A percentile compares a stretch with the other conserved stretches of the same genome.
These are phyloP conservation scores for Sebastes hubbsi DNA, from an alignment of 2,797 vertebrate species.

Conservation along the genomic window DNA sequence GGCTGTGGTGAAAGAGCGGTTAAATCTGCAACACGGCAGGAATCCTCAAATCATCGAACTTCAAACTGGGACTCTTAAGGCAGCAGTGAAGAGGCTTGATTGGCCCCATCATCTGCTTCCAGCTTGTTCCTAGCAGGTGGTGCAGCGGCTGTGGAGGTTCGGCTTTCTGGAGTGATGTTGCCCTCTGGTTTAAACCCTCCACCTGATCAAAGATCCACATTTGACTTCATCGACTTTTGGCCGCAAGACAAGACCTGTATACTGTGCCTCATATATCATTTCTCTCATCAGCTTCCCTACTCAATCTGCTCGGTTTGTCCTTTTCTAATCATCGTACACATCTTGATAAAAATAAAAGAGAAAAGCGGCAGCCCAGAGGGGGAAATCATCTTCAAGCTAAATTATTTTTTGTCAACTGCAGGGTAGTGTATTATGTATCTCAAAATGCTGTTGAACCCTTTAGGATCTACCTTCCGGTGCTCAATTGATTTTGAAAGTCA, in stretches of 20 bases:
- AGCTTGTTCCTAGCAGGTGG: slow-evolving; percentile 25
- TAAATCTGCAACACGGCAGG: slow-evolving; percentile 1
- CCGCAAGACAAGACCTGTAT: not conserved
- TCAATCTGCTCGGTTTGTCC: not conserved
- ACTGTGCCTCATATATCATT: not conserved
- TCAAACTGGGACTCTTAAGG: slow-evolving; percentile 6
- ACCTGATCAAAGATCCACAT: not conserved
- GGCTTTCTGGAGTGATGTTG: not conserved
- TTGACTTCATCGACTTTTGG: not conserved
- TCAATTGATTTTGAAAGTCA: not conserved
- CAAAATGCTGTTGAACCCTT: not conserved
- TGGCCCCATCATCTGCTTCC: slow-evolving; percentile 8
- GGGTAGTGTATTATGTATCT: not conserved
- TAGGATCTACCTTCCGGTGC: not conserved
- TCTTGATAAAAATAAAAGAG: not conserved
- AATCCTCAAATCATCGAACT: slow-evolving; percentile 18
- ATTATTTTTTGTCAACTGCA: not conserved
- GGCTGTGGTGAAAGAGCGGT: not conserved
- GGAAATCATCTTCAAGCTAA: not conserved
- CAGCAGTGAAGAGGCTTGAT: slow-evolving; percentile 13
- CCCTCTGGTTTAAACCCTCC: not conserved
- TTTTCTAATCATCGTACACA: not conserved
- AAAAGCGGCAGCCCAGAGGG: not conserved
- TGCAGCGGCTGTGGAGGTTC: not conserved
- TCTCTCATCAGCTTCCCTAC: not conserved